A percentile compares a stretch with the other conserved stretches of the same genome.
phyloP scores from a whole-genome alignment of 2,888 invertebrate genomes.

The Eilema caniola region DNA sequence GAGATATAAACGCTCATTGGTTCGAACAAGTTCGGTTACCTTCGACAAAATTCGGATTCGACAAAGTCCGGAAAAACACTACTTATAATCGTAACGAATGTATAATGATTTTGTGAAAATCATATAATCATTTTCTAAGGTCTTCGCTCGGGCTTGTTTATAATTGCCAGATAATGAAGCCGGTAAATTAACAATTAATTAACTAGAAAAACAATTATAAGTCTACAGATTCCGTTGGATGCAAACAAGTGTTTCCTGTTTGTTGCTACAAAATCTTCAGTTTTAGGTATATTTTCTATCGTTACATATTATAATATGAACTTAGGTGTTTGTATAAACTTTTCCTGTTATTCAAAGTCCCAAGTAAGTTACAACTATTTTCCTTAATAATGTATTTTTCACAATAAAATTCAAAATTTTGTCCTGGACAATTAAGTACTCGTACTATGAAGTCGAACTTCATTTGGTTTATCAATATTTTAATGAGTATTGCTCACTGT shows the following conservation, averaged over 20 bases:
- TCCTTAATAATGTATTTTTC: conserved; percentile 40
- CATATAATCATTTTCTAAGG: conserved; percentile 25
- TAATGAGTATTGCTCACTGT: conserved; percentile 37
- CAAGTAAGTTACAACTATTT: conserved; percentile 46
- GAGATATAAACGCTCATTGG: neutral
- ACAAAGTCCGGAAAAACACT: conserved; percentile 6
- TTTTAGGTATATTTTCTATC: conserved; percentile 41
- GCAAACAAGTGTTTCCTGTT: conserved; percentile 52
- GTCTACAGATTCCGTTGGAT: conserved; percentile 39
- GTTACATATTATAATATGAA: conserved; percentile 39
- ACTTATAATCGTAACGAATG: conserved; percentile 9
- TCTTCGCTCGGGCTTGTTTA: conserved; percentile 24
- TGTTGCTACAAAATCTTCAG: conserved; percentile 40
- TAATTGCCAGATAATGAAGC: conserved; percentile 40
- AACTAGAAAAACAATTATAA: conserved; percentile 48
- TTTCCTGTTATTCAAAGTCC: conserved; percentile 45
- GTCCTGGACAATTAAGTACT: conserved; percentile 31
- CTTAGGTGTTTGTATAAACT: conserved; percentile 26
- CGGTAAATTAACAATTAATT: conserved; percentile 44
- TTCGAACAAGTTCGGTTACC: neutral
- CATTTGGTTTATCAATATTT: conserved; percentile 47
- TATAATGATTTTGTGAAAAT: conserved; percentile 23
- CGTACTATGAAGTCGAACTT: neutral
- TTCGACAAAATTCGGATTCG: neutral
- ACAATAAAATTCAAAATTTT: conserved; percentile 31